Base-by-base conservation (phyloP, 2,113 vertebrate genomes). In the Sapayoa aenigma region DNA sequence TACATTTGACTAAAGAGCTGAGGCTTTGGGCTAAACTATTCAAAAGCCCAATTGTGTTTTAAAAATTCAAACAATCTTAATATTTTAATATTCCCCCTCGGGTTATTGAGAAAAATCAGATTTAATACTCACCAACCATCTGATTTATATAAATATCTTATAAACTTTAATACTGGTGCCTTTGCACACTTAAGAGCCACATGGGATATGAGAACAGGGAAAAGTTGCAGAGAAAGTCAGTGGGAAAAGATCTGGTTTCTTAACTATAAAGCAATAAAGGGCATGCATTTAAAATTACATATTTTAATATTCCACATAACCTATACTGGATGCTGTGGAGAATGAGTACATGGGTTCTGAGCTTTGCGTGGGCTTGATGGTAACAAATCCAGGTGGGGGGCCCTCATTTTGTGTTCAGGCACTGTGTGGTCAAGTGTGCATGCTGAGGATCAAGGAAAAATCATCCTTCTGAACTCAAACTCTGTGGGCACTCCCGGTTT, bases 61-160 rank as follows among this genome's bases (percentile, higher is more conserved):
- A 94, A 92, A 93, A 95, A 95, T 87, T 93, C 92, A 83, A 95
- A 90, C 77, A 95, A 95, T 89, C 87, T 95, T 93, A 95, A 96
- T 96, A 95, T 95, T 94, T 95, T 93, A 94, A 94, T 84, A 93
- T 84, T 84, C 84, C 80, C 94, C 95, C 90, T 95, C 30, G 4
- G 80, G 87, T 96, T 95, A 94, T 90, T 94, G 90, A 85, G 84
- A 86, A 92, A 93, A 95, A 95, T 95, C 88, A 93, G 66, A 86
- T 95, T 95, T 97, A 95, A 91, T 93, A 90, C 92, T 94, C 82
- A 91, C 95, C 88, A 96, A 92, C 77, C 94, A 89, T 97, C 88
- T 96, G 97, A 96, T 95, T 97, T 95, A 96, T 97, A 97, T 97
- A 96, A 93, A 95, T 94, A 96, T 96, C 96, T 96, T 95, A 97